These are phyloP conservation scores for Corapipo altera DNA, from an alignment of 2,113 vertebrate genomes.

Conservation along the genomic window DNA sequence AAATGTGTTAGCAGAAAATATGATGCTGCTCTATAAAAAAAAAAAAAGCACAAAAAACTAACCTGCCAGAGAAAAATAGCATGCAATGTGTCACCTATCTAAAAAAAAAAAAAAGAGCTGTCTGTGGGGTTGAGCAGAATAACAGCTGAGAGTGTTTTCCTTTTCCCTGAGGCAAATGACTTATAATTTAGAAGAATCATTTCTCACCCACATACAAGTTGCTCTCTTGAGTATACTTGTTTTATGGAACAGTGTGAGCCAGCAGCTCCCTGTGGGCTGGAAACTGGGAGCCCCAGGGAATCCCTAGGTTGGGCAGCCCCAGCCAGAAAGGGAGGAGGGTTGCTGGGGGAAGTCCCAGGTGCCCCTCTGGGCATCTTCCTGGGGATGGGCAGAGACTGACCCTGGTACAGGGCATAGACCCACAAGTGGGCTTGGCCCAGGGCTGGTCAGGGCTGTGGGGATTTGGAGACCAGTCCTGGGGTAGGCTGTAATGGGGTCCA, in stretches of 20 bases:
- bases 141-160: not conserved
- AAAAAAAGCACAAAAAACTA: not conserved
- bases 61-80: not conserved
- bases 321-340: accelerated
- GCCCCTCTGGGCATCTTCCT: accelerated
- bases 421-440: accelerated
- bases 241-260: not conserved
- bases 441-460: not conserved
- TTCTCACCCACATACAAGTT: not conserved
- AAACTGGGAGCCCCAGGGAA: too few relatives aligned
- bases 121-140: not conserved
- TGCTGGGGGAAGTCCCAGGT: not conserved
- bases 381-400: not conserved
- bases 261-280: not conserved
- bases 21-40: not conserved
- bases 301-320: not conserved
- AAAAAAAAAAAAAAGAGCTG: not conserved
- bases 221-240: not conserved
- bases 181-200: not conserved
- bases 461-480: not conserved
- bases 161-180: not conserved
- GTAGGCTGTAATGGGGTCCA: too few relatives aligned
- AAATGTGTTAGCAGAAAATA: not conserved
- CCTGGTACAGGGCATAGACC: accelerated
- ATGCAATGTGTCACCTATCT: not conserved